These are phyloP conservation scores for Piprites chloris DNA, from an alignment of 2,113 vertebrate genomes.

Conservation along the genomic window DNA sequence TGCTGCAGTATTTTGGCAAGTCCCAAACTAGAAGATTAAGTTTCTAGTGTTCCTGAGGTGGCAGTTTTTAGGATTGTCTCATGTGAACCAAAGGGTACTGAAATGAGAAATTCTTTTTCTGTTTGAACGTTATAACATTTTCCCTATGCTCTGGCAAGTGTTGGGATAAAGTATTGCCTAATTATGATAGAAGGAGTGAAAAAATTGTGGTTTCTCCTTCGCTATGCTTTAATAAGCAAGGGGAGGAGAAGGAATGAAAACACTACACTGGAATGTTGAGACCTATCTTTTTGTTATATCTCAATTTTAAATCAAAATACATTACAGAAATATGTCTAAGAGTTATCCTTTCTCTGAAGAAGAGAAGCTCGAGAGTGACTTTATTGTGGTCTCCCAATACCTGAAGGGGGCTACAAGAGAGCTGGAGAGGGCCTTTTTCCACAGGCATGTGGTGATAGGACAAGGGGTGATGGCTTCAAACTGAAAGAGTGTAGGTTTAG, in stretches of 20 bases:
- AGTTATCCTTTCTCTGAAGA: background rate
- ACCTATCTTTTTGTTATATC: background rate
- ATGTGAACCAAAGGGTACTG: background rate
- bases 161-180: background rate
- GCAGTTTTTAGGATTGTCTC: background rate
- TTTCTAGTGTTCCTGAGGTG: background rate
- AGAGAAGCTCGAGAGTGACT: background rate
- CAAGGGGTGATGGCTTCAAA: background rate
- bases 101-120: background rate
- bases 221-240: background rate
- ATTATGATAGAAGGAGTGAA: background rate
- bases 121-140: background rate
- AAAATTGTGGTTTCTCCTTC: background rate
- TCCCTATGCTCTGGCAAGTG: background rate
- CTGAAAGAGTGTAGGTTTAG: background rate
- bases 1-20: background rate
- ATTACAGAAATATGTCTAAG: background rate
- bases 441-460: background rate
- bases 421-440: background rate
- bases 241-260: background rate
- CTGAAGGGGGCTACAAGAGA: background rate
- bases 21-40: background rate
- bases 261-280: background rate
- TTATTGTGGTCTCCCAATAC: background rate
- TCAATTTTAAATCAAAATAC: background rate